Evolutionary conservation across 2,113 vertebrate genomes (phyloP), one percentile per base, ranked within the genome.

Genomic region (Chlorodrepanis virens): DNA sequence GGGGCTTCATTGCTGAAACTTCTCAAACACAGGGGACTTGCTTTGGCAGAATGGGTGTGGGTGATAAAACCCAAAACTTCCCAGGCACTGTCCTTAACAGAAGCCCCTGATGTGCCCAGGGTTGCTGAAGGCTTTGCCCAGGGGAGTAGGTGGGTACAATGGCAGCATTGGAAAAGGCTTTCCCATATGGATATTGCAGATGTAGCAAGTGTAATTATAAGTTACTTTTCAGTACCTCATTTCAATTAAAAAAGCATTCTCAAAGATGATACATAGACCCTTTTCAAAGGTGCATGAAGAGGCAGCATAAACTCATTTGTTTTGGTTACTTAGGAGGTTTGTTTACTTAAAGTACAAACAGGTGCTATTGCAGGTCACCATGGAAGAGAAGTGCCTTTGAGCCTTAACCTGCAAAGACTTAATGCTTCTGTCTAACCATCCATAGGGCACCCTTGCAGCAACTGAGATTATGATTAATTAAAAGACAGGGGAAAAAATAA

Each of bases 361-460:
- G 37, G 2, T 13, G 11, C 64, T 65, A 8, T 52, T 40, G 35
- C 8, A 76, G 40, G 29, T 76, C n/a, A 52, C 14, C 16, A 9
- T 5, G 33, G 52, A 89, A n/a, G 60, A 59, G 12, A 86, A 68
- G 9, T 63, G 35, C 17, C 39, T 67, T 45, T 63, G 49, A 60
- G 14, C 37, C 76, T 92, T 83, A 84, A 40, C 28, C 69, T 94
- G 83, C 83, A 89, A 91, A 87, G 92, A 90, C 35, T 93, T 87
- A 89, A 71, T 60, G n/a, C 80, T 90, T 77, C 6, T 40, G 33
- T 22, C 25, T 65, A 29, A 69, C 7, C 8, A 12, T 42, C 14
- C 17, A 3, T 2, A 22, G 23, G 27, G 19, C 5, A 10, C 37
- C 14, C 15, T 53, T 84, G 60, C 39, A 83, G 64, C 93, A 93